Evolutionary conservation across 2,888 invertebrate genomes (phyloP).

Genomic region (Empis livida): DNA sequence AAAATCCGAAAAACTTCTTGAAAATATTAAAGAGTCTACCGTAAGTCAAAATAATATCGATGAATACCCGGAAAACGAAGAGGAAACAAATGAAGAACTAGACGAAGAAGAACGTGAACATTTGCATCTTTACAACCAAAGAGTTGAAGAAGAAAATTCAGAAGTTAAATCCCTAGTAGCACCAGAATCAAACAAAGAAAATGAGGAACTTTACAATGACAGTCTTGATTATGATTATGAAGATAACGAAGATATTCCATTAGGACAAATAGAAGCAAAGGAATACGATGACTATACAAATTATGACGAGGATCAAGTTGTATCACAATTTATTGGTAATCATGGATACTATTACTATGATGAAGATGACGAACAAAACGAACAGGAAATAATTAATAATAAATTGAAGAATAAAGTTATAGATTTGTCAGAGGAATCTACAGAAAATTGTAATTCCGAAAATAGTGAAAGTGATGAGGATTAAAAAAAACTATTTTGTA

Average conservation of each 20-base stretch:
- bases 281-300: neutral
- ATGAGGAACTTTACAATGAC: neutral
- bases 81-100: neutral
- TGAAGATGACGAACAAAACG: neutral
- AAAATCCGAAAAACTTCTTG: neutral
- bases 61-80: neutral
- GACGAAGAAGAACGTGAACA: neutral
- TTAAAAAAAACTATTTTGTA: too few species aligned
- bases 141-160: neutral
- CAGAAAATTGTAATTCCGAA: too few species aligned
- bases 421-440: too few species aligned
- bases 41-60: neutral
- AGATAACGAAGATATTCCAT: neutral
- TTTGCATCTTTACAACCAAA: neutral
- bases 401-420: too few species aligned
- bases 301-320: neutral
- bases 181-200: neutral
- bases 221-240: neutral
- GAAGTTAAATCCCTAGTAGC: neutral
- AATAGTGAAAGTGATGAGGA: too few species aligned
- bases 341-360: neutral
- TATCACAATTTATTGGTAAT: neutral
- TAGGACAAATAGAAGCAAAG: neutral
- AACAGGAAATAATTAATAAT: too few species aligned
- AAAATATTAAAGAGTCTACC: too few species aligned